A percentile compares a stretch with the other conserved stretches of the same genome.
These are phyloP conservation scores for Mythimna albipuncta DNA, from an alignment of 2,888 invertebrate genomes.

Conservation along the genomic window DNA sequence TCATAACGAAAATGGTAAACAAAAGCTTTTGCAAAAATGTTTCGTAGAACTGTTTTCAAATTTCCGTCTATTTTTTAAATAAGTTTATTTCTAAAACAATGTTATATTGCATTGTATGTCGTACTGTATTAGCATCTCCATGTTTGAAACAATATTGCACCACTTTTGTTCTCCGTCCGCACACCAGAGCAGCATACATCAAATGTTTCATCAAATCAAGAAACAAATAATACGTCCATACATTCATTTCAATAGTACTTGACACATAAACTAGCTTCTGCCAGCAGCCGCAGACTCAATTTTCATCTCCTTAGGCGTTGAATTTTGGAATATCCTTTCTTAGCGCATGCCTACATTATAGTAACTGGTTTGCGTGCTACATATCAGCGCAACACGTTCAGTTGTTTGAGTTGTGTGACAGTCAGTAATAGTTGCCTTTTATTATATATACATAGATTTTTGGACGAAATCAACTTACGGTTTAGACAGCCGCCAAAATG, in stretches of 20 bases:
- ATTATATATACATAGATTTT: too few species aligned
- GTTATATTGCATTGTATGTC: neutral
- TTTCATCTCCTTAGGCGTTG: too few species aligned
- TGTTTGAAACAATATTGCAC: conserved; percentile 10
- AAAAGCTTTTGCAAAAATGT: conserved; percentile 14
- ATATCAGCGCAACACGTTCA: too few species aligned
- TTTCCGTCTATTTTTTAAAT: neutral
- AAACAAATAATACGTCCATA: neutral
- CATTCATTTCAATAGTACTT: neutral
- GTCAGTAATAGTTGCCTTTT: too few species aligned
- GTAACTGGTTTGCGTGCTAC: too few species aligned
- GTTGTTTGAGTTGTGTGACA: too few species aligned
- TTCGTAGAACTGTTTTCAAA: neutral
- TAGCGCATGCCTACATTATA: too few species aligned
- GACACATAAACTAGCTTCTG: too few species aligned
- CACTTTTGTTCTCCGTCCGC: conserved; percentile 19
- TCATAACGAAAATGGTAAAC: neutral
- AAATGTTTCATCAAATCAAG: neutral
- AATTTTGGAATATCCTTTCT: too few species aligned
- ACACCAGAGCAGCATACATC: neutral
- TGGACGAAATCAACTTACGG: too few species aligned
- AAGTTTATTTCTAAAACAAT: neutral
- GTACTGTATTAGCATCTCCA: neutral
- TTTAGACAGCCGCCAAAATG: too few species aligned
- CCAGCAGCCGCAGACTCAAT: too few species aligned